Percentiles rank a stretch among this genome's conserved stretches.
Evolutionary conservation across 2,113 vertebrate genomes (phyloP).

Genomic region (Lutjanus erythropterus): DNA sequence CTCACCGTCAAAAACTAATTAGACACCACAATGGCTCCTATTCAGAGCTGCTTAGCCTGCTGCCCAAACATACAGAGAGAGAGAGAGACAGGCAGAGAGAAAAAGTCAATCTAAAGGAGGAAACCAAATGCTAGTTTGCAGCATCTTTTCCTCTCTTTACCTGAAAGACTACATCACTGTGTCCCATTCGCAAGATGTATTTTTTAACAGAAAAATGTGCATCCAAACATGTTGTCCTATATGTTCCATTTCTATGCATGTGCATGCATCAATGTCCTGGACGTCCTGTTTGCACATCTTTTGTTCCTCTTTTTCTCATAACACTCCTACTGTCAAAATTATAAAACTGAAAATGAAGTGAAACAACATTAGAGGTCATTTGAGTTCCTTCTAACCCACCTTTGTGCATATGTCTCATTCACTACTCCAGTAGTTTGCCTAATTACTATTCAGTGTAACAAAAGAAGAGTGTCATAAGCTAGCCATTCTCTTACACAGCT

Average conservation of each 20-base stretch:
- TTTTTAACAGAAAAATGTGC: not conserved
- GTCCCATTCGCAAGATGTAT: not conserved
- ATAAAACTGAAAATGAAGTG: not conserved
- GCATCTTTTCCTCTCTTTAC: not conserved
- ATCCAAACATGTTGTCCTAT: not conserved
- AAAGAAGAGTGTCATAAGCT: not conserved
- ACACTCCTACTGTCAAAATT: not conserved
- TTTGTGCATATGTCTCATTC: not conserved
- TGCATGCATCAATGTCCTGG: not conserved
- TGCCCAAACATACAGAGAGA: not conserved
- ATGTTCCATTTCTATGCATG: not conserved
- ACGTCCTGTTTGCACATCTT: not conserved
- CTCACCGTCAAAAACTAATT: constrained; percentile 68
- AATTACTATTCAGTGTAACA: not conserved
- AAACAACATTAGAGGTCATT: not conserved
- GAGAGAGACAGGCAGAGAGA: not conserved
- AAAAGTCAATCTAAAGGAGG: not conserved
- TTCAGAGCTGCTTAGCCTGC: constrained; percentile 47
- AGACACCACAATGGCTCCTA: constrained; percentile 64
- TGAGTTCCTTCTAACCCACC: not conserved
- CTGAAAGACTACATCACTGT: not conserved
- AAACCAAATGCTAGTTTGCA: not conserved
- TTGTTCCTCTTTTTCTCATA: not conserved
- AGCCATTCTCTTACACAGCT: not conserved
- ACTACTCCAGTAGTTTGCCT: not conserved